Base-by-base conservation (phyloP, 2,888 invertebrate genomes). In the Lasioglossum zephyrum region DNA sequence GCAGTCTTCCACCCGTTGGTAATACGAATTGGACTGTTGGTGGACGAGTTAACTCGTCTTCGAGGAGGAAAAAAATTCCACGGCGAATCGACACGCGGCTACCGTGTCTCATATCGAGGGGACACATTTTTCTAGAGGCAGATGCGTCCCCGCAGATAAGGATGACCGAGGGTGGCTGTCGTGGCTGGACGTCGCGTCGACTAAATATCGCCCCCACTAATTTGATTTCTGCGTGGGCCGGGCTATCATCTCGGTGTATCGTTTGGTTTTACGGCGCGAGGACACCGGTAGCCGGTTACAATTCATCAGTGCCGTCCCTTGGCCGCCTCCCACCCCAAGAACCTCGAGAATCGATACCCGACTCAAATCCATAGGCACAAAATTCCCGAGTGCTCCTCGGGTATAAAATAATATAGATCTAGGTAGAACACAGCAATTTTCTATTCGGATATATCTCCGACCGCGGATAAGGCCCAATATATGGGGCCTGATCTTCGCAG, bases 91-190 rank as follows among this genome's bases (percentile, higher is more conserved):
- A 26, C 26, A 26, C 60, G 26, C 60, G 60, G 60, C 60, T 60
- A 60, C 60, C 60, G 60, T 60, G 60, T 60, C 60, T 36, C 66
- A 39, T 66, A 92, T 91, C 91, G 89, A 84, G 85, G 86, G 80
- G 90, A 87, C 87, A 91, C 89, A 93, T 93, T 93, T 93, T 93
- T 93, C 92, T 91, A 88, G 84, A 53, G 70, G 78, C 86, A 92
- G 93, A 93, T 93, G 60, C 60, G 60, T 26, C 13, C 60, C 60
- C 2, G 26, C 26, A 90, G 93, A 94, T 93, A 93, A 93, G 92
- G 79, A 89, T 91, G 92, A 92, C 89, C 91, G 92, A 93, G 60
- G 60, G 60, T 60, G 60, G 60, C 60, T 60, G 60, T 60, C 60
- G 60, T 5, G 92, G 91, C 91, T 89, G 87, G 87, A 91, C 91